Evolutionary conservation across 2,888 invertebrate genomes (phyloP).

Genomic region (Brenthis ino): DNA sequence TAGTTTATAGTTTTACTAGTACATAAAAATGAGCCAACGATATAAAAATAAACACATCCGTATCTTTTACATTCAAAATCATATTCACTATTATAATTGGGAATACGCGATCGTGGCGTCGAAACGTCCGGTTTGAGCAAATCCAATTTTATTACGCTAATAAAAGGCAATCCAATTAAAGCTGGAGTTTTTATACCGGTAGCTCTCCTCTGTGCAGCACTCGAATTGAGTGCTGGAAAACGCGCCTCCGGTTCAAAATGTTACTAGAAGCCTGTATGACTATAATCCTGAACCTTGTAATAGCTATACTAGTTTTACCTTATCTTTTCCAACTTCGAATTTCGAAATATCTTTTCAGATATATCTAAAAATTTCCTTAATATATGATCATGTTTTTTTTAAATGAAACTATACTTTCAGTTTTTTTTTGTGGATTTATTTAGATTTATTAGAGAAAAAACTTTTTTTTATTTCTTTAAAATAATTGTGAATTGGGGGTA

Average conservation of each 20-base stretch:
- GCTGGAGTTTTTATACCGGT: constrained; percentile 69
- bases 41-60: neutral
- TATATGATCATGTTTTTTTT: no score
- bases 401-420: no score
- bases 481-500: no score
- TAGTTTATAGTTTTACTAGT: no score
- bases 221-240: constrained; percentile 51
- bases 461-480: no score
- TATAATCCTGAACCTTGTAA: constrained; percentile 6
- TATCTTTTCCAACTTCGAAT: constrained; percentile 4
- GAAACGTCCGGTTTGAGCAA: constrained; percentile 28
- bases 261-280: constrained; percentile 36
- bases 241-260: constrained; percentile 57
- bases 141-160: constrained; percentile 74
- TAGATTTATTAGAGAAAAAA: no score
- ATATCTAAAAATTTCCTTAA: no score
- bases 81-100: constrained; percentile 26
- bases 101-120: constrained; percentile 18
- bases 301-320: neutral
- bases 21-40: no score
- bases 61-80: constrained; percentile 7
- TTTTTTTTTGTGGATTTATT: no score
- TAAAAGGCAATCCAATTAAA: constrained; percentile 80
- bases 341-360: neutral
- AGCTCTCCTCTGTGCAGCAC: constrained; percentile 55